Evolutionary conservation across 2,888 invertebrate species (phyloP).

Genomic region (Lithophane ornitopus): DNA sequence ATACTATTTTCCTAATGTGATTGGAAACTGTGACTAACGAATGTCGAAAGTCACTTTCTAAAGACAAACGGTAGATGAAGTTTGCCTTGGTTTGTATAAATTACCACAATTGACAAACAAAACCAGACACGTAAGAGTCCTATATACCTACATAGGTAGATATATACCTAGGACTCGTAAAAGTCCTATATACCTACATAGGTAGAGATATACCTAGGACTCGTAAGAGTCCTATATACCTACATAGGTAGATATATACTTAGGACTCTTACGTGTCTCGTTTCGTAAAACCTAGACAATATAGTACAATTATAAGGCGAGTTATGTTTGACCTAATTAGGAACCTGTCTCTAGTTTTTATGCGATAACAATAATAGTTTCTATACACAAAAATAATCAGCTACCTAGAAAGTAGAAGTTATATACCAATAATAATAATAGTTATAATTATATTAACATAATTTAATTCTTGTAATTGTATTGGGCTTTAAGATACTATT

Average conservation of each 20-base stretch:
- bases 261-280: neutral
- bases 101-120: too few species aligned
- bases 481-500: neutral
- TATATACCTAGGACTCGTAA: too few species aligned
- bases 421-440: neutral
- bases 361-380: slow-evolving; percentile 5
- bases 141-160: too few species aligned
- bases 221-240: too few species aligned
- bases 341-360: neutral
- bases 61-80: too few species aligned
- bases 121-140: too few species aligned
- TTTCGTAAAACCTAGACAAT: slow-evolving; percentile 18
- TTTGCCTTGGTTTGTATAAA: too few species aligned
- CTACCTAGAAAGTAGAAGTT: neutral
- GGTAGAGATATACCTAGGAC: too few species aligned
- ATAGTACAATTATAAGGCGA: neutral
- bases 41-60: neutral
- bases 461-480: slow-evolving; percentile 3
- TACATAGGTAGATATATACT: too few species aligned
- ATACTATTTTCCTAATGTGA: neutral
- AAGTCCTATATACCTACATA: too few species aligned
- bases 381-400: slow-evolving; percentile 9
- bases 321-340: slow-evolving; percentile 3
- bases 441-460: neutral
- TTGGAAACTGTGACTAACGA: neutral